These are phyloP conservation scores for Loxodonta africana DNA, from an alignment of 2,113 vertebrate genomes.

Conservation along the genomic window DNA sequence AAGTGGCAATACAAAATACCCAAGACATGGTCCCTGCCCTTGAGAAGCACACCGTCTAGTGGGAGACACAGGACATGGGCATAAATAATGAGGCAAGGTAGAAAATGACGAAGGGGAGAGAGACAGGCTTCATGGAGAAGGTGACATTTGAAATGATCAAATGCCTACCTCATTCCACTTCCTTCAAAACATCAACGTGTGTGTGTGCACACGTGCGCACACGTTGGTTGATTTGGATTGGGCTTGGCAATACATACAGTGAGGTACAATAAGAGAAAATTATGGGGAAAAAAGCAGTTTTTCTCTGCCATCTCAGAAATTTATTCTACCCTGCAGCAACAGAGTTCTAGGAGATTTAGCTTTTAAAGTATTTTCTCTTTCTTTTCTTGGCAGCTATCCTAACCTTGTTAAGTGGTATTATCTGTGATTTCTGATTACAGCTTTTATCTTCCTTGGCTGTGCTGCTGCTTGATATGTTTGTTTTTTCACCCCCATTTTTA, in stretches of 20 bases:
- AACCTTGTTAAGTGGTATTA: slow-evolving; percentile 68
- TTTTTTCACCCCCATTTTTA: slow-evolving; percentile 71
- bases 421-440: slow-evolving; percentile 69
- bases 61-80: neutral
- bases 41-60: neutral
- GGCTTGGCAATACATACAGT: slow-evolving; percentile 12
- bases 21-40: neutral
- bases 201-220: neutral
- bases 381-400: slow-evolving; percentile 65
- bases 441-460: slow-evolving; percentile 63
- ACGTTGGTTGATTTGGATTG: slow-evolving; percentile 13
- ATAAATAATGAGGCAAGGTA: slow-evolving; percentile 29
- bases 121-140: slow-evolving; percentile 35
- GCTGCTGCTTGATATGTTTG: slow-evolving; percentile 70
- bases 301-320: slow-evolving; percentile 57
- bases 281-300: slow-evolving; percentile 9
- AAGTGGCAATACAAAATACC: slow-evolving; percentile 1
- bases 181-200: slow-evolving; percentile 23
- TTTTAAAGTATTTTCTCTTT: slow-evolving; percentile 60
- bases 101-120: neutral
- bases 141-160: slow-evolving; percentile 51
- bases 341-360: slow-evolving; percentile 28
- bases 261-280: slow-evolving; percentile 57
- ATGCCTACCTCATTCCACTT: slow-evolving; percentile 48
- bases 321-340: slow-evolving; percentile 20